phyloP scores from a whole-genome alignment of 2,797 vertebrate genomes.

The Lepilemur septentrionalis region DNA sequence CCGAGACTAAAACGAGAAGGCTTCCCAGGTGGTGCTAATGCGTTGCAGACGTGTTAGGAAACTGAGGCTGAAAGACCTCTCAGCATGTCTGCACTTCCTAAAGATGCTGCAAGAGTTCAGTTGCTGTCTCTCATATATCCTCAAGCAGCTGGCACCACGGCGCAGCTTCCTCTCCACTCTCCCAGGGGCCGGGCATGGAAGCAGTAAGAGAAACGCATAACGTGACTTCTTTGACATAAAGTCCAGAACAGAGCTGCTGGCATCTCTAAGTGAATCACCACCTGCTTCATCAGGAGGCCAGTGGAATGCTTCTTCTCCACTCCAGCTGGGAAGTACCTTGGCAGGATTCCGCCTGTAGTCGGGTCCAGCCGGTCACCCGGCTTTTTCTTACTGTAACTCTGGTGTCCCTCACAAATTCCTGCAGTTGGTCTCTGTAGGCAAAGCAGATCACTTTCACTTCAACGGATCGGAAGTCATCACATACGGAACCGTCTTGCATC shows the following conservation, averaged over 20 bases:
- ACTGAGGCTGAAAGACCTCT: background rate
- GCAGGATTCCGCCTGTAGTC: background rate
- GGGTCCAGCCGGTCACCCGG: background rate
- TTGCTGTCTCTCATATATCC: background rate
- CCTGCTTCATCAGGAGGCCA: background rate
- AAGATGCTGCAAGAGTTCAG: background rate
- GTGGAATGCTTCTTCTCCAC: background rate
- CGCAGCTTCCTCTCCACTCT: background rate
- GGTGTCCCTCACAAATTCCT: background rate
- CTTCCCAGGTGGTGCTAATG: background rate
- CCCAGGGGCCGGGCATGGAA: background rate
- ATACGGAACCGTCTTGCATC: background rate
- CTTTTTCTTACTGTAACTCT: background rate
- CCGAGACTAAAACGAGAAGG: background rate
- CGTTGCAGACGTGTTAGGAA: background rate
- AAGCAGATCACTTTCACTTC: background rate
- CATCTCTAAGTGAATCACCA: background rate
- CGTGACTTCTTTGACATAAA: background rate
- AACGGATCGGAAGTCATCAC: background rate
- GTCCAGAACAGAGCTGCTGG: background rate
- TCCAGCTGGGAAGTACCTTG: background rate
- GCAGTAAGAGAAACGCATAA: background rate
- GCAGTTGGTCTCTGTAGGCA: background rate
- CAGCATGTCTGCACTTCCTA: background rate
- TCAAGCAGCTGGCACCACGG: background rate